A percentile compares a stretch with the other conserved stretches of the same genome.
Conservation (phyloP, 2,113 vertebrate species). For the Hippocampus comes region DNA sequence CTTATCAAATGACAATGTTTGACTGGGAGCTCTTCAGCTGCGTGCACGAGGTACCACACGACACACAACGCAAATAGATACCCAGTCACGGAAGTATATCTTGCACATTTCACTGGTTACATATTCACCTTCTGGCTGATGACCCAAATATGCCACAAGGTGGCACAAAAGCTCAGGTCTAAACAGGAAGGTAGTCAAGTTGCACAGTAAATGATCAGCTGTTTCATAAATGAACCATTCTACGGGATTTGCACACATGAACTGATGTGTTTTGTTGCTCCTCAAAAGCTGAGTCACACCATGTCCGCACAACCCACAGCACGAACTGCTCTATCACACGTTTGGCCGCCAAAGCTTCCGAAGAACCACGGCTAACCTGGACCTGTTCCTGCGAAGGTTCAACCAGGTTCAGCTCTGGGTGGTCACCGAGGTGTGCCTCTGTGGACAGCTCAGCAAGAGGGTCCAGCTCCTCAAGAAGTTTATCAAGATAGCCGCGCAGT, state of each 20-base stretch:
- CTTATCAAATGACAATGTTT: conserved; percentile 93
- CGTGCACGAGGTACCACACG: conserved; percentile 84
- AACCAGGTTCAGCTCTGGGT: conserved; percentile 99
- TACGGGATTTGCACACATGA: not conserved
- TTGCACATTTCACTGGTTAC: too few relatives aligned
- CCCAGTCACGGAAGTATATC: not conserved
- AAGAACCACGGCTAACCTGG: conserved; percentile 92
- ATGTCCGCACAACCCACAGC: conserved; percentile 61
- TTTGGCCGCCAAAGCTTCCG: conserved; percentile 93
- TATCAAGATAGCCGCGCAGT: conserved; percentile 99
- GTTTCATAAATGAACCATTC: too few relatives aligned
- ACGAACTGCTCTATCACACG: conserved; percentile 94
- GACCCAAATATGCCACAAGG: too few relatives aligned
- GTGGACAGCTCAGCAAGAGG: conserved; percentile 91
- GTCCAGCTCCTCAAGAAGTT: conserved; percentile 98
- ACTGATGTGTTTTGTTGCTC: not conserved
- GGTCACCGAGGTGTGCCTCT: conserved; percentile 92
- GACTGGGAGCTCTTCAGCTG: conserved; percentile 99
- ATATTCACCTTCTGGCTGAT: too few relatives aligned
- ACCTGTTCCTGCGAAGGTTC: conserved; percentile 93
- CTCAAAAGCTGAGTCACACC: not conserved
- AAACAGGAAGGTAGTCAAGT: not conserved
- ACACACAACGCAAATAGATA: not conserved
- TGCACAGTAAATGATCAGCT: not conserved
- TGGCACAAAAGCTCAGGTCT: not conserved